Evolutionary conservation across 1,140 invertebrate species (phyloP).

Genomic region (Sminthurides bifidus): DNA sequence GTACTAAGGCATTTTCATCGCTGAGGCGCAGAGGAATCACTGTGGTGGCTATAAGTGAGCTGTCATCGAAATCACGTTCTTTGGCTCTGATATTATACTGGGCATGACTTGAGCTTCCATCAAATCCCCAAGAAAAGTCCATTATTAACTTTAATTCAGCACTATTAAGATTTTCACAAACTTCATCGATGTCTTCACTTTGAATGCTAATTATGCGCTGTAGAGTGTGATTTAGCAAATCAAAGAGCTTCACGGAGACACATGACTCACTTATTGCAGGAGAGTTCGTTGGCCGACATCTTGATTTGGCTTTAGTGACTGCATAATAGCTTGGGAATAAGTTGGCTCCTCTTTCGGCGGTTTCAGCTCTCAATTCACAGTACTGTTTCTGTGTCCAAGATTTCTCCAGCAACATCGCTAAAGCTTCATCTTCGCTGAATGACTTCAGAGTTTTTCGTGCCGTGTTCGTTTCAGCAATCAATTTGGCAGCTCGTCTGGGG

Average conservation of each 20-base stretch:
- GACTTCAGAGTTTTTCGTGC: no score
- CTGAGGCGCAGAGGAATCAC: constrained; percentile 1
- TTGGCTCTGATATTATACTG: not conserved
- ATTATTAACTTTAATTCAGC: not conserved
- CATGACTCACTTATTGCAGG: not conserved
- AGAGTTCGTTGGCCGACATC: not conserved
- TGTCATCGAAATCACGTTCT: not conserved
- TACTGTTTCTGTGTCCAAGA: not conserved
- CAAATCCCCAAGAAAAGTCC: no score
- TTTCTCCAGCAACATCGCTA: not conserved
- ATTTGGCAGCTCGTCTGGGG: no score
- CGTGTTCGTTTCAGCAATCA: no score
- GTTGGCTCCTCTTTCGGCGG: not conserved
- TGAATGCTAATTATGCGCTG: no score
- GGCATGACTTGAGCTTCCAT: no score
- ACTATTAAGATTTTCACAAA: not conserved
- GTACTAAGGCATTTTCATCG: not conserved
- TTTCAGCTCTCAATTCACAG: not conserved
- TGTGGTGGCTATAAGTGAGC: not conserved
- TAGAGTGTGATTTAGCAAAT: not conserved
- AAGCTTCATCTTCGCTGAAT: not conserved
- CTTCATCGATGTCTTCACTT: no score
- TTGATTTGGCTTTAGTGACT: not conserved
- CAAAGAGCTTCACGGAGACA: not conserved
- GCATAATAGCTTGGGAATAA: not conserved